phyloP scores from a whole-genome alignment of 2,113 vertebrate species.

The Varanus salvator region DNA sequence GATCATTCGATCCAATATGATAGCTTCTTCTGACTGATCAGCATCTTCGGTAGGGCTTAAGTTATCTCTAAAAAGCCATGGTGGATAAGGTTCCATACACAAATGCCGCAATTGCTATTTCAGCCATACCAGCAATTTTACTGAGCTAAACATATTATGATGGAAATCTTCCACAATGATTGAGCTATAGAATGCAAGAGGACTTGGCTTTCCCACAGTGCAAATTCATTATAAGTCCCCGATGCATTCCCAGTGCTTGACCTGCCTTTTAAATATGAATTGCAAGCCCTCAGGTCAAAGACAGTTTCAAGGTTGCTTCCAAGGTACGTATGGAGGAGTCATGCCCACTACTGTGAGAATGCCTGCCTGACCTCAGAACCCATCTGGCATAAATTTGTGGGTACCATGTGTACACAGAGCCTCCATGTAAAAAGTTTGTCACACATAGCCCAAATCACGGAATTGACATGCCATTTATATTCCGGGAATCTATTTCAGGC shows the following conservation, averaged over 20 bases:
- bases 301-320: neutral
- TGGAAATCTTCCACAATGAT: neutral
- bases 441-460: neutral
- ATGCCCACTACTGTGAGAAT: neutral
- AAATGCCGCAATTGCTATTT: neutral
- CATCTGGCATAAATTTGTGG: neutral
- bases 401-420: neutral
- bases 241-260: neutral
- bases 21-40: neutral
- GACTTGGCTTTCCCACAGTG: neutral
- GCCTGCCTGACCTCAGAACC: neutral
- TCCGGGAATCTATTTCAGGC: neutral
- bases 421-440: neutral
- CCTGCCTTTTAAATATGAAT: neutral
- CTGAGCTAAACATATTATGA: neutral
- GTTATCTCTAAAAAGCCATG: neutral
- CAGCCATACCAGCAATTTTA: neutral
- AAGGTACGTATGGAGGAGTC: neutral
- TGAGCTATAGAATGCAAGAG: neutral
- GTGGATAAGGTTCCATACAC: neutral
- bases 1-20: neutral
- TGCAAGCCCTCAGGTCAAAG: neutral
- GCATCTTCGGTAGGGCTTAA: neutral
- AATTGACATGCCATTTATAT: neutral
- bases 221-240: neutral